Conservation (phyloP, 2,797 vertebrate species). For the Knipowitschia caucasica region DNA sequence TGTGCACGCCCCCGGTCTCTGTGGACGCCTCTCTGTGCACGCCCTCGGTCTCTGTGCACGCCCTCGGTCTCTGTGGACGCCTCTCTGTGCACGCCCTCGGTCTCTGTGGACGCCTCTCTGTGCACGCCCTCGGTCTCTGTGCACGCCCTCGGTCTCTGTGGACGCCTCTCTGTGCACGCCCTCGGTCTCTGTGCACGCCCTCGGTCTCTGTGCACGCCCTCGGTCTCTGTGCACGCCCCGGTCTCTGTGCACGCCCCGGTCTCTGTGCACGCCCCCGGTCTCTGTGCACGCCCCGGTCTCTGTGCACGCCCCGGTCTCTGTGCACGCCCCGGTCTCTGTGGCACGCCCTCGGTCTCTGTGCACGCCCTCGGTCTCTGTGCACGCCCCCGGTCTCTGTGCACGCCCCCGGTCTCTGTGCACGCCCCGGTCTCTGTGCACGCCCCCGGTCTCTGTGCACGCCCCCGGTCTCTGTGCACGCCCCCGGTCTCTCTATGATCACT, state of each 20-base stretch:
- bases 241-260: no score
- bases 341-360: constrained; percentile 35
- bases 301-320: constrained; percentile 10
- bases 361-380: constrained; percentile 11
- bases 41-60: constrained; percentile 10
- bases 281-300: constrained; percentile 33
- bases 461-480: constrained; percentile 11
- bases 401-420: constrained; percentile 16
- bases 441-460: constrained; percentile 2
- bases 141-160: constrained; percentile 15
- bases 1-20: constrained; percentile 33
- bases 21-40: constrained; percentile 18
- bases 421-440: constrained; percentile 34
- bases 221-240: constrained; percentile 13
- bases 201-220: constrained; percentile 2
- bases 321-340: constrained; percentile 15
- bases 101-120: constrained; percentile 27
- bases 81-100: no score
- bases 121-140: constrained; percentile 11
- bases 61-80: constrained; percentile 18
- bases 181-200: constrained; percentile 36
- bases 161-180: no score
- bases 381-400: constrained; percentile 11
- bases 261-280: no score
- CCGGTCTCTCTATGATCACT: no score